Evolutionary conservation across 2,888 invertebrate species (phyloP), one percentile per base, ranked within the genome.

Genomic region (Buathra laborator): DNA sequence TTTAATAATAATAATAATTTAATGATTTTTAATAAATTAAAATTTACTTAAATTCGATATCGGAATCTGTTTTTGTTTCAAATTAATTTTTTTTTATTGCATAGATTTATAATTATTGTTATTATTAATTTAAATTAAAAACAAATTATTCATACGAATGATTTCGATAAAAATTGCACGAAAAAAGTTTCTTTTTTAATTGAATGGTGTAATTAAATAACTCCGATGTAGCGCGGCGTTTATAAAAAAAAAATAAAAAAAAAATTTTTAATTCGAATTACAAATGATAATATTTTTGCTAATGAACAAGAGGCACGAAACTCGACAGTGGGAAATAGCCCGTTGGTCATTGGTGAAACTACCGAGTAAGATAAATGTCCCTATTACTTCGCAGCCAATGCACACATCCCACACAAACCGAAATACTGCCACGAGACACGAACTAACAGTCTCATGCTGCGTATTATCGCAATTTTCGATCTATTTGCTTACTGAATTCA

Each of bases 371-470:
- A 19, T 46, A 44, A 67, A 67, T 46, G 24, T n/a, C 46, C 44
- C 67, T 44, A 67, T 24, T 46, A 16, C 44, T 10, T 16, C 12
- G 44, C 19, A 67, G 43, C 67, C 67, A 24, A 46, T 44, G 64
- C 10, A 64, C 37, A 64, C 64, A 44, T 24, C 44, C 16, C 44
- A 6, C 19, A 67, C 44, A 19, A 19, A 67, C 44, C 44, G 67
- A 67, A 67, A 67, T 67, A 67, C 24, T 67, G 46, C 67, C 44
- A 44, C 12, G 12, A 24, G 46, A 44, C 67, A 67, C 67, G 44
- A 16, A 67, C 67, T 12, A 44, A 19, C 24, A 19, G 12, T 46
- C 67, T 32, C n/a, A 53, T 48, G 10, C 10, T 37, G 64, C n/a
- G 24, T 64, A 37, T 64, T 37, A 32, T 64, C 37, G 64, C 37